Percentiles rank a stretch among this genome's conserved stretches.
Evolutionary conservation across 1,140 invertebrate genomes (phyloP).

Genomic region (Drosophila saltans): DNA sequence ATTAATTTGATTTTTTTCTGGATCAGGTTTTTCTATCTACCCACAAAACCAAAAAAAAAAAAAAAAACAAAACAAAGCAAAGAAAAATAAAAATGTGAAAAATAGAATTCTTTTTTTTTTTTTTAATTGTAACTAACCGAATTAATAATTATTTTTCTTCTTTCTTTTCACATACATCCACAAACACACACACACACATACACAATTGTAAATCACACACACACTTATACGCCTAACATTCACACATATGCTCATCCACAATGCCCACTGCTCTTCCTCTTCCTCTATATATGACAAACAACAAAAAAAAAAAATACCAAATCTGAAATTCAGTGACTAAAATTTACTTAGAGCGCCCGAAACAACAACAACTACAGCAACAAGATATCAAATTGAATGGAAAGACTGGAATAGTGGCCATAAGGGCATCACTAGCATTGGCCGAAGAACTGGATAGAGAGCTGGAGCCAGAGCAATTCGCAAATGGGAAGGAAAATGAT

Average conservation of each 20-base stretch:
- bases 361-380: conserved; percentile 34
- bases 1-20: conserved; percentile 33
- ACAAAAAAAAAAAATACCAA: conserved; percentile 27
- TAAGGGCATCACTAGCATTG: conserved; percentile 60
- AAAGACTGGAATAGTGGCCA: conserved; percentile 54
- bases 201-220: conserved; percentile 54
- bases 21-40: conserved; percentile 11
- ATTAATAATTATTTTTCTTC: conserved; percentile 73
- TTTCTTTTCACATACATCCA: conserved; percentile 55
- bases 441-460: conserved; percentile 71
- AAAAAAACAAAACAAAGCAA: conserved; percentile 1
- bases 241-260: conserved; percentile 40
- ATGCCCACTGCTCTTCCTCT: conserved; percentile 38
- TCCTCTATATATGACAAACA: conserved; percentile 32
- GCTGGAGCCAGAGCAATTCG: conserved; percentile 34
- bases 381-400: conserved; percentile 49
- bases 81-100: neutral
- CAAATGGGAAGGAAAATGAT: conserved; percentile 75
- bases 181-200: conserved; percentile 47
- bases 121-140: conserved; percentile 61
- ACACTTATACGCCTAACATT: conserved; percentile 32
- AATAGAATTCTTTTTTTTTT: conserved; percentile 1
- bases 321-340: conserved; percentile 66
- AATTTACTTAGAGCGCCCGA: conserved; percentile 74
- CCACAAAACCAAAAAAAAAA: neutral